phyloP scores from a whole-genome alignment of 2,797 vertebrate genomes.

The Falco peregrinus region DNA sequence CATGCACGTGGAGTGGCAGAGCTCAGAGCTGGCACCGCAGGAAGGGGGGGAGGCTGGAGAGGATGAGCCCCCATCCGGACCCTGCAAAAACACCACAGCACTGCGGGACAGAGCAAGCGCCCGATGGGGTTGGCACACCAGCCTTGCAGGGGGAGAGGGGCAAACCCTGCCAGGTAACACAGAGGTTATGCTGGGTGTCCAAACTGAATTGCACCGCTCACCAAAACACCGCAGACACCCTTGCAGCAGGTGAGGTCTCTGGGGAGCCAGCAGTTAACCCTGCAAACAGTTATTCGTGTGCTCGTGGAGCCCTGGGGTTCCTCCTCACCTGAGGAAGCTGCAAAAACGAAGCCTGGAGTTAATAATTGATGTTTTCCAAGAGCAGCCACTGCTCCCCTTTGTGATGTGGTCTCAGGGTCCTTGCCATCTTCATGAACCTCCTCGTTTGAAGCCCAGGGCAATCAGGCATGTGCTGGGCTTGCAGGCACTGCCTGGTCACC shows the following conservation, averaged over 20 bases:
- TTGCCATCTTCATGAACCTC: not conserved
- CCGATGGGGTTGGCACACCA: fast-evolving
- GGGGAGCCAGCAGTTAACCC: not conserved
- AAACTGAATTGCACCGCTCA: fast-evolving
- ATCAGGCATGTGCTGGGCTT: fast-evolving
- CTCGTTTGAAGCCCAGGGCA: not conserved
- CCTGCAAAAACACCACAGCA: fast-evolving
- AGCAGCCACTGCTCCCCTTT: not conserved
- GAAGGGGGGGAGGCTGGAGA: not conserved
- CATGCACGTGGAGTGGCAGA: fast-evolving
- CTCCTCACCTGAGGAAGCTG: not conserved
- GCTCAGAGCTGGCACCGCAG: not conserved
- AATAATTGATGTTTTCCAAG: not conserved
- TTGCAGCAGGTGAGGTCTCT: not conserved
- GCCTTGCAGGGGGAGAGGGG: not conserved
- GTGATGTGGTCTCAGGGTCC: not conserved
- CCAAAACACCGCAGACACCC: not conserved
- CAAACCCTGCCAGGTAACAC: not conserved
- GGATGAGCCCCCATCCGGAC: not conserved
- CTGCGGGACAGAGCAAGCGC: not conserved
- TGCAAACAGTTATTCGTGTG: fast-evolving
- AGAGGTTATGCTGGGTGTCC: not conserved
- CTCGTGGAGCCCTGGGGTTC: not conserved
- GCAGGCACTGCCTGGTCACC: not conserved
- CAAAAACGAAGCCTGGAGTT: not conserved